Percentiles rank a stretch among this genome's conserved stretches.
Evolutionary conservation across 64 coral and sea anemone genomes (phyloP).

Genomic region (Exaiptasia diaphana): DNA sequence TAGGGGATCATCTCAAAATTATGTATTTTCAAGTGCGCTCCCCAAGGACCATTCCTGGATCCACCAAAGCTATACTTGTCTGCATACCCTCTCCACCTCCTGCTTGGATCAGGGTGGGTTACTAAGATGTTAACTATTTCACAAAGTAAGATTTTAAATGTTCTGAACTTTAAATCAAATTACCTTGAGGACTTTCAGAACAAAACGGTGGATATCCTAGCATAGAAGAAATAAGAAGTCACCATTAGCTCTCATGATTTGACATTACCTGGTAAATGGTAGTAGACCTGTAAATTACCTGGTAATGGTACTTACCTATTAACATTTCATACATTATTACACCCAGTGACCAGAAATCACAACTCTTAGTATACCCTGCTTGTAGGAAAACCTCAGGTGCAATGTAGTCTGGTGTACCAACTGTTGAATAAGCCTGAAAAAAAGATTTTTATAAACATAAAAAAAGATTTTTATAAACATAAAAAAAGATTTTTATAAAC

Average conservation of each 20-base stretch:
- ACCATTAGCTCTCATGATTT: neutral
- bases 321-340: conserved; percentile 99
- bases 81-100: no score
- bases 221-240: neutral
- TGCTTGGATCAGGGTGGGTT: no score
- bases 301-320: conserved; percentile 66
- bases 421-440: conserved; percentile 88
- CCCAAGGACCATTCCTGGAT: no score
- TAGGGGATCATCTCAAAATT: no score
- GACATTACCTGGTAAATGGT: neutral
- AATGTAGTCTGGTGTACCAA: conserved; percentile 96
- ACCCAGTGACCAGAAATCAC: conserved; percentile 94
- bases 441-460: no score
- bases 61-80: no score
- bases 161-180: no score
- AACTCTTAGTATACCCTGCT: conserved; percentile 90
- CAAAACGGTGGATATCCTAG: conserved; percentile 95
- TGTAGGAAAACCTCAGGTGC: conserved; percentile 96
- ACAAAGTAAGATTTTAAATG: no score
- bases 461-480: no score
- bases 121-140: no score
- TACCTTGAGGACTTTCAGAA: conserved; percentile 98
- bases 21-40: no score
- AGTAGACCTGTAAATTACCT: conserved; percentile 12
- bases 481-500: no score